phyloP scores from a whole-genome alignment of 1,140 invertebrate species.

The Scaptomyza pallida region DNA sequence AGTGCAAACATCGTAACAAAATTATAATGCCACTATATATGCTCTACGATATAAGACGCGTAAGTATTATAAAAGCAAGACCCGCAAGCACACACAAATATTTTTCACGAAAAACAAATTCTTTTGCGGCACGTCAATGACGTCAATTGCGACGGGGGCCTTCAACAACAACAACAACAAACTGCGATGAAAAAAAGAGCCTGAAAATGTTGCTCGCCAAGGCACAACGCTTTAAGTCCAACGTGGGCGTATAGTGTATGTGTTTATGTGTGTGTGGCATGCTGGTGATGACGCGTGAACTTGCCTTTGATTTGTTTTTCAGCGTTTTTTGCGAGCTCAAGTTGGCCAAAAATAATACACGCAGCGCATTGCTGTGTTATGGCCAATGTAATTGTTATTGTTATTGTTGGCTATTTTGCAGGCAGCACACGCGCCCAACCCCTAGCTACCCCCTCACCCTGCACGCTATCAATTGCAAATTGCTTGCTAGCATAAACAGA shows the following conservation, averaged over 20 bases:
- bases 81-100: conserved; percentile 59
- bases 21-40: conserved; percentile 26
- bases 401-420: conserved; percentile 12
- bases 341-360: conserved; percentile 71
- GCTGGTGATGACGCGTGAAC: conserved; percentile 75
- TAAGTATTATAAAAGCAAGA: conserved; percentile 43
- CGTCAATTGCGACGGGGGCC: conserved; percentile 71
- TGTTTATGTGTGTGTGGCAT: conserved; percentile 24
- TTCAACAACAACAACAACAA: conserved; percentile 48
- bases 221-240: conserved; percentile 31
- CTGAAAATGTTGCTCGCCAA: conserved; percentile 10
- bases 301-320: conserved; percentile 77
- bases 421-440: neutral
- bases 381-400: conserved; percentile 27
- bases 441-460: neutral
- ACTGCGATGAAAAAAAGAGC: conserved; percentile 1
- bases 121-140: conserved; percentile 75
- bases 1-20: conserved; percentile 16
- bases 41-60: conserved; percentile 20
- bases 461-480: neutral
- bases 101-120: conserved; percentile 81
- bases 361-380: conserved; percentile 22
- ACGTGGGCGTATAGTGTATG: conserved; percentile 62
- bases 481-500: neutral
- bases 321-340: conserved; percentile 14